These are phyloP conservation scores for Drosophila tripunctata DNA, from an alignment of 2,888 invertebrate species.

Conservation along the genomic window DNA sequence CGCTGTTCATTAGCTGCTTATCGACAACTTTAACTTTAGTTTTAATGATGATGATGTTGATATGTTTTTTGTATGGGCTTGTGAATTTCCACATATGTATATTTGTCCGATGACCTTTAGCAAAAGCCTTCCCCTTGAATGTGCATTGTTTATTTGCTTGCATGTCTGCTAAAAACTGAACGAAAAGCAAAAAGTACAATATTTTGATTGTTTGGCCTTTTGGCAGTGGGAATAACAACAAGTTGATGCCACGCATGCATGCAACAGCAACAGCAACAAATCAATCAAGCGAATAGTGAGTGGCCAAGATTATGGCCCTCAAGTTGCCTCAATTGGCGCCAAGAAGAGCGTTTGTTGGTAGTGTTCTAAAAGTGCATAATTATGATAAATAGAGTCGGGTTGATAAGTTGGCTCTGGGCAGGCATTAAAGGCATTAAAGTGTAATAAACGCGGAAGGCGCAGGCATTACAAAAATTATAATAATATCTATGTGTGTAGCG, in stretches of 20 bases:
- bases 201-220: conserved; percentile 66
- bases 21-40: not conserved
- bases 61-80: conserved; percentile 17
- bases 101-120: conserved; percentile 48
- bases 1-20: conserved; percentile 45
- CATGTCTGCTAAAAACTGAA: conserved; percentile 54
- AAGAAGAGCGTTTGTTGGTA: not conserved
- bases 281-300: conserved; percentile 47
- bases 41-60: conserved; percentile 14
- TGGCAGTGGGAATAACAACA: conserved; percentile 42
- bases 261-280: conserved; percentile 53
- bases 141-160: conserved; percentile 62
- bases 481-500: conserved; percentile 29
- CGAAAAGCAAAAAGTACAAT: too few species aligned
- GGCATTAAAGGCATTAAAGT: conserved; percentile 52
- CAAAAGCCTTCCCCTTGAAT: conserved; percentile 68
- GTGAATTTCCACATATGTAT: conserved; percentile 51
- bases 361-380: conserved; percentile 61
- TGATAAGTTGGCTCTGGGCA: conserved; percentile 54
- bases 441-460: conserved; percentile 56
- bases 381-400: conserved; percentile 52
- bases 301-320: conserved; percentile 16
- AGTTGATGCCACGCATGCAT: conserved; percentile 48
- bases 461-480: conserved; percentile 44
- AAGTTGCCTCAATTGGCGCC: conserved; percentile 7